Evolutionary conservation across 2,797 vertebrate species (phyloP).

Genomic region (Smutsia gigantea): DNA sequence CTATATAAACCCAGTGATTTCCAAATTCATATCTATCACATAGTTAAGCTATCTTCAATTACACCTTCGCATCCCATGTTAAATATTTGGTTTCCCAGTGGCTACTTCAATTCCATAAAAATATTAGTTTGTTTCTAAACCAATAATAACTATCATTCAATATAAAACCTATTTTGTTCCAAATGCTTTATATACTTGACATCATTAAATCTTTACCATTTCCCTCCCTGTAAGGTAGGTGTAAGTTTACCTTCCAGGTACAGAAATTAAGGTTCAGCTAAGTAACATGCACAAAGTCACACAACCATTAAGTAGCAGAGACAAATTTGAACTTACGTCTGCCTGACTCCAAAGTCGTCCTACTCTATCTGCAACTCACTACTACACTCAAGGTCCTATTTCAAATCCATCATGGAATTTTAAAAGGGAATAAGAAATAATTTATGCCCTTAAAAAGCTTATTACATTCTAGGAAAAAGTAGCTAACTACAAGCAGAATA

Average conservation of each 20-base stretch:
- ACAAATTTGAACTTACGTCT: conserved; percentile 1
- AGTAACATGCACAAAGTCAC: not conserved
- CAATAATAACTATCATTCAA: conserved; percentile 23
- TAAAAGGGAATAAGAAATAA: conserved; percentile 14
- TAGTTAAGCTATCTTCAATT: not conserved
- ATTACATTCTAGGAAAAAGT: not conserved
- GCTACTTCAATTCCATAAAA: conserved; percentile 5
- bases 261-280: not conserved
- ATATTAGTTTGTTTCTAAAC: conserved; percentile 12
- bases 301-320: not conserved
- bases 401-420: not conserved
- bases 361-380: not conserved
- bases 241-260: not conserved
- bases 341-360: not conserved
- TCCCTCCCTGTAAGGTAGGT: not conserved
- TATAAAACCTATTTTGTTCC: not conserved
- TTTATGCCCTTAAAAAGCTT: not conserved
- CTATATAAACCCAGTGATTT: not conserved
- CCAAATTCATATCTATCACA: not conserved
- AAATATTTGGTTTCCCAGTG: conserved; percentile 12
- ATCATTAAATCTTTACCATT: conserved; percentile 4
- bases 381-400: not conserved
- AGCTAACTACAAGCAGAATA: not conserved
- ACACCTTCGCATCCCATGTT: not conserved
- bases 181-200: not conserved